Base-by-base conservation (phyloP, 2,797 vertebrate genomes). In the Esox masquinongy region DNA sequence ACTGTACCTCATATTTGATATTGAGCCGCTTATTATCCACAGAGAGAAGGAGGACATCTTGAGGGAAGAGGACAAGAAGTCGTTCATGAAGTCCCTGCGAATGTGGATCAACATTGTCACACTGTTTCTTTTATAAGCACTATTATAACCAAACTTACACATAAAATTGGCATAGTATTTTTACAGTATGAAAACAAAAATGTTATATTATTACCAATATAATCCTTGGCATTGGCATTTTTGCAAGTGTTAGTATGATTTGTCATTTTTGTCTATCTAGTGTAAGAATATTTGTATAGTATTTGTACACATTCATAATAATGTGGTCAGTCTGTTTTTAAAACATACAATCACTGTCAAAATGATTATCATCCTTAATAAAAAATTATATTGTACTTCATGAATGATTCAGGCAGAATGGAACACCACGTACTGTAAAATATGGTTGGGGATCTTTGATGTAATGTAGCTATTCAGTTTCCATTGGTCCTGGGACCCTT, bases 31-130 rank as follows among this genome's bases (percentile, higher is more conserved):
- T 89, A 77, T 83, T 86, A 85, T 96, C 94, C 0, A 95, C 85
- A 64, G 95, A 95, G 66, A 96, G 92, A 70, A 96, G 91, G 75
- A 96, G 88, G 24, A 96, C 80, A 1, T 96, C 95, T 74, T 92
- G 90, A 76, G 93, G 90, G 80, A 96, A 96, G 36, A 96, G 91
- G 50, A 95, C 83, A 88, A 96, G 86, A 78, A 96, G 87, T 71
- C 94, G 92, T 79, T 96, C 94, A 50, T 94, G 91, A 31, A 89
- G 85, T 24, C 86, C 91, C 94, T 95, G 77, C 31, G 83, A 17
- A 74, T 74, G 70, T 76, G 82, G 74, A 78, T 14, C 0, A 64
- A 67, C 51, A 39, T 71, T 49, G 70, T 56, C 74, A 6, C 61
- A 74, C 59, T 3, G 6, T 72, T n/a, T 34, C 11, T 50, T 64